Evolutionary conservation across 2,888 invertebrate genomes (phyloP), one percentile per base, ranked within the genome.

Genomic region (Amphipyra tragopoginis): DNA sequence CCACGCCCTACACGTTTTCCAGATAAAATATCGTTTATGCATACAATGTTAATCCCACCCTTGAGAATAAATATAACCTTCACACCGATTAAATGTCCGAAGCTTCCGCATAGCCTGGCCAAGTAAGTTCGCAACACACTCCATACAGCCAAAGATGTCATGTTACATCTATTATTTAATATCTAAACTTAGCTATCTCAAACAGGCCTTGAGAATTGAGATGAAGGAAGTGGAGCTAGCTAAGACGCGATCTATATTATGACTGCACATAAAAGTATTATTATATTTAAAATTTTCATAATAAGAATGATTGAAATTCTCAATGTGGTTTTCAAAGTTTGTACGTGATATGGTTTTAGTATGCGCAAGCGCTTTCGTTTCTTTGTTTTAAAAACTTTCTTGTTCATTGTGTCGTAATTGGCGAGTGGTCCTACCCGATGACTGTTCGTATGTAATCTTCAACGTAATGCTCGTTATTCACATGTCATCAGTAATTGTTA

Each of bases 381-480:
- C 85, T 87, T 88, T 87, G 87, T 86, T 82, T 21, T 82, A 78
- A 76, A 80, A 84, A 88, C 91, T 93, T 93, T 93, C 92, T 84
- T 91, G 89, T 81, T 86, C 85, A 87, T 90, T 89, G 91, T 94
- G 89, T 91, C 92, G 90, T 91, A 91, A 93, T 90, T 89, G 80
- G 86, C 83, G 74, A 85, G 82, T 85, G 84, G 83, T 85, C 86
- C 83, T 86, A 85, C 86, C 44, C 75, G 53, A 57, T 66, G 79
- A 64, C 77, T 72, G 54, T 61, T 65, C 87, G 85, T 86, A 87
- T 89, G 90, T 91, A 92, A 92, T 90, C 84, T 87, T 81, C 81
- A 87, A 81, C 90, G 85, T 89, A 86, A 90, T 90, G 84, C 77
- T 82, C 80, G 81, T 79, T 79, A 86, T 85, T 89, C 87, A 85